A percentile compares a stretch with the other conserved stretches of the same genome.
These are phyloP conservation scores for Anseranas semipalmata DNA, from an alignment of 2,113 vertebrate species.

Conservation along the genomic window DNA sequence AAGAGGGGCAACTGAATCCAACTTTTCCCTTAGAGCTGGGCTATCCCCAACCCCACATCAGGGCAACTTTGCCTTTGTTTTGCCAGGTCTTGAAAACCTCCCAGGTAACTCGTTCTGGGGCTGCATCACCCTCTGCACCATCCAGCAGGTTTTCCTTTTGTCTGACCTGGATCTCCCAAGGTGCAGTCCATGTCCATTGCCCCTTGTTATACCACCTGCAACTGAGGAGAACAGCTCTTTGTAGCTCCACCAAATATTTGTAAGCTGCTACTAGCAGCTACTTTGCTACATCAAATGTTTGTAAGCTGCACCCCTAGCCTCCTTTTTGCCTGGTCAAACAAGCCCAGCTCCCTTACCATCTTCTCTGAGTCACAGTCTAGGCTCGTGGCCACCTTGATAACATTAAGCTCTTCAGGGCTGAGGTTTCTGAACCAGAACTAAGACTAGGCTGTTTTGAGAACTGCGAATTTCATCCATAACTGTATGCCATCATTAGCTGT, in stretches of 20 bases:
- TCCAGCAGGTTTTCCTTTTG: background rate
- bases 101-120: background rate
- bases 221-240: background rate
- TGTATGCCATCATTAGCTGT: background rate
- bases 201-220: background rate
- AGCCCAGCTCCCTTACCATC: background rate
- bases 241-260: background rate
- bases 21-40: background rate
- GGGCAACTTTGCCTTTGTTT: background rate
- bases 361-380: background rate
- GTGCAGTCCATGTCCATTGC: background rate
- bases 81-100: background rate
- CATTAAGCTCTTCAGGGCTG: background rate
- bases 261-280: background rate
- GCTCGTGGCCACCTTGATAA: background rate
- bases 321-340: background rate
- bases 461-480: background rate
- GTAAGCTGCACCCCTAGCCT: background rate
- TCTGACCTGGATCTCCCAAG: rapidly evolving
- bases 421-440: background rate
- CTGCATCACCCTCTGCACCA: background rate
- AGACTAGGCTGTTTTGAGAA: background rate
- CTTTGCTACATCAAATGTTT: background rate
- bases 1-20: background rate
- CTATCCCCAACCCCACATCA: too few relatives aligned